These are phyloP conservation scores for Sander lucioperca DNA, from an alignment of 2,113 vertebrate genomes.

Conservation along the genomic window DNA sequence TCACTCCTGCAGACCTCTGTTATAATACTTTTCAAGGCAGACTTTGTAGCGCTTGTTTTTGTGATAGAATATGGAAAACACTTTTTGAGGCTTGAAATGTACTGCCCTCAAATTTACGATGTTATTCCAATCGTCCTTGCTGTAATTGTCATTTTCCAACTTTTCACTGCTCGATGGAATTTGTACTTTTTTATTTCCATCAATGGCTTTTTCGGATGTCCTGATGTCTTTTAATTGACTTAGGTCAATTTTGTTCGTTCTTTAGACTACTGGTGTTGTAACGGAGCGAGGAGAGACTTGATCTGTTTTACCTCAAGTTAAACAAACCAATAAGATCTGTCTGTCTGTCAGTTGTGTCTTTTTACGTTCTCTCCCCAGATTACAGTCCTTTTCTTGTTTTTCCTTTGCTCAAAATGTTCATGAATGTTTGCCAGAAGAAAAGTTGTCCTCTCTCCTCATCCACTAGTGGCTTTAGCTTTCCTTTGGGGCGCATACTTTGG, in stretches of 20 bases:
- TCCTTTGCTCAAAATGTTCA: slow-evolving; percentile 26
- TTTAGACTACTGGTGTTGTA: background rate
- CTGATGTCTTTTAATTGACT: slow-evolving; percentile 41
- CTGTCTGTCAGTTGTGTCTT: slow-evolving; percentile 1
- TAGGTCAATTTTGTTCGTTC: slow-evolving; percentile 2
- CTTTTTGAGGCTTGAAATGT: slow-evolving; percentile 44
- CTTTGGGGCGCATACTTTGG: slow-evolving; percentile 16
- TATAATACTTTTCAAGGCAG: slow-evolving; percentile 33
- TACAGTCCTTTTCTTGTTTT: slow-evolving; percentile 17
- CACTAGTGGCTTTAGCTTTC: slow-evolving; percentile 28
- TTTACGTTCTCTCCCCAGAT: background rate
- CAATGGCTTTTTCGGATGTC: slow-evolving; percentile 59
- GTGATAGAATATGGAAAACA: slow-evolving; percentile 51
- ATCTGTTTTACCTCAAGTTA: slow-evolving; percentile 5
- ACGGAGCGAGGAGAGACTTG: background rate
- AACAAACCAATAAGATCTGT: background rate
- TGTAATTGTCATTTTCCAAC: slow-evolving; percentile 53
- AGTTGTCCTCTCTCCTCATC: background rate
- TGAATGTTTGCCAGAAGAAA: slow-evolving; percentile 24
- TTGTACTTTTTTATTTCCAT: slow-evolving; percentile 37
- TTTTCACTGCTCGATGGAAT: slow-evolving; percentile 40
- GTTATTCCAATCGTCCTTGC: slow-evolving; percentile 42
- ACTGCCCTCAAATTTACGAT: slow-evolving; percentile 52
- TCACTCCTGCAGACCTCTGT: slow-evolving; percentile 27
- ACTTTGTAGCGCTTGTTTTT: slow-evolving; percentile 17